Percentiles rank a stretch among this genome's conserved stretches.
phyloP scores from a whole-genome alignment of 2,888 invertebrate species.

The Bedellia somnulentella region DNA sequence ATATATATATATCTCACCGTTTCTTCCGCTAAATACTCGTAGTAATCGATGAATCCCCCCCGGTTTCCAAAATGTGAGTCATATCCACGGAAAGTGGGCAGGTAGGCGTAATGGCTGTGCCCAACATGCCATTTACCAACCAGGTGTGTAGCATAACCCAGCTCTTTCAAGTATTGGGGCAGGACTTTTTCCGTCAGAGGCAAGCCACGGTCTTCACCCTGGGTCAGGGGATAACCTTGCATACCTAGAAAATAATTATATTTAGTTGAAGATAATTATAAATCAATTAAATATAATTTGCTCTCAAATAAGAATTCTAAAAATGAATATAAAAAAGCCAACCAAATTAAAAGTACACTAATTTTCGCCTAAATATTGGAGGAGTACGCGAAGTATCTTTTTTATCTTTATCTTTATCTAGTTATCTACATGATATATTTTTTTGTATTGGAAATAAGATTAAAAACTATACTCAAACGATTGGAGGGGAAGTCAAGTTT shows the following conservation, averaged over 20 bases:
- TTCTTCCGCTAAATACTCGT: conserved; percentile 49
- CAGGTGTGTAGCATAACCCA: conserved; percentile 74
- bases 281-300: not conserved
- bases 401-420: too few relatives aligned
- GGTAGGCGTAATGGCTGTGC: conserved; percentile 46
- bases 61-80: conserved; percentile 85
- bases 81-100: conserved; percentile 76
- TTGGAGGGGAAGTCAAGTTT: too few relatives aligned
- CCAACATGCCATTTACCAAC: conserved; percentile 85
- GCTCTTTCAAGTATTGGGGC: conserved; percentile 64
- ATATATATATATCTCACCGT: conserved; percentile 17
- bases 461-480: too few relatives aligned
- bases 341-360: too few relatives aligned
- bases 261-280: too few relatives aligned
- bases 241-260: conserved; percentile 21
- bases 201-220: conserved; percentile 40
- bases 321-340: too few relatives aligned
- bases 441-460: too few relatives aligned
- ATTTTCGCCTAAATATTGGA: too few relatives aligned
- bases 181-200: conserved; percentile 51
- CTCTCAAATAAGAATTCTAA: too few relatives aligned
- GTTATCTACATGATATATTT: too few relatives aligned
- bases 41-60: conserved; percentile 82
- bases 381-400: too few relatives aligned
- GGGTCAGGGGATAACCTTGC: conserved; percentile 44